Conservation (phyloP, 2,797 vertebrate species). For the Sus cebifrons region DNA sequence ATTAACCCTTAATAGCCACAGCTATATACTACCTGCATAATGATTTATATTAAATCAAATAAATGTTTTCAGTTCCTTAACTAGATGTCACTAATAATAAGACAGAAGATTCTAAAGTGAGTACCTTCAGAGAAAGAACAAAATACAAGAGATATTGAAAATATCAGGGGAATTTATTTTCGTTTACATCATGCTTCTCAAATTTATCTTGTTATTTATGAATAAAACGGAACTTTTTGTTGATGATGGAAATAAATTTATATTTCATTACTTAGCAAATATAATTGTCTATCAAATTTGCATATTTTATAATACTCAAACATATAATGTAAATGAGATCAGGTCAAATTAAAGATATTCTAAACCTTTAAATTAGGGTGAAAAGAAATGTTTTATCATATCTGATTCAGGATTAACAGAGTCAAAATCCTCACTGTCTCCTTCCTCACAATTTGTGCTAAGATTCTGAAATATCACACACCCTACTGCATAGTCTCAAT, state of each 20-base stretch:
- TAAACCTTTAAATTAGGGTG: background rate
- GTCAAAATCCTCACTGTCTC: background rate
- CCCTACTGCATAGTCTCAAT: fast-evolving
- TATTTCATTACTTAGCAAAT: background rate
- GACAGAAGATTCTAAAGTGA: background rate
- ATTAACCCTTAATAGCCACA: background rate
- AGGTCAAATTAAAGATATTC: background rate
- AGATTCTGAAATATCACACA: background rate
- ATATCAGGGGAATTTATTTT: background rate
- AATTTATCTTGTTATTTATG: conserved; percentile 11
- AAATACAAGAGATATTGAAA: background rate
- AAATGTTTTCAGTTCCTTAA: background rate
- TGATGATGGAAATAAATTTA: background rate
- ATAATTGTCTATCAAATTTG: background rate
- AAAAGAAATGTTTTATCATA: background rate
- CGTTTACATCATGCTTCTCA: background rate
- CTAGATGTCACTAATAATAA: background rate
- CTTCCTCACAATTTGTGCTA: background rate
- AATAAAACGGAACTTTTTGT: background rate
- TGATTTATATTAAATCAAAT: conserved; percentile 38
- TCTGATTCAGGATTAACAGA: background rate
- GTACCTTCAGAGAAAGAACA: background rate
- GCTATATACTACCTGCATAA: background rate
- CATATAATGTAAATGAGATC: background rate
- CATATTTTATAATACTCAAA: background rate